Conservation (phyloP, 2,888 invertebrate species). For the Eremobia ochroleuca region DNA sequence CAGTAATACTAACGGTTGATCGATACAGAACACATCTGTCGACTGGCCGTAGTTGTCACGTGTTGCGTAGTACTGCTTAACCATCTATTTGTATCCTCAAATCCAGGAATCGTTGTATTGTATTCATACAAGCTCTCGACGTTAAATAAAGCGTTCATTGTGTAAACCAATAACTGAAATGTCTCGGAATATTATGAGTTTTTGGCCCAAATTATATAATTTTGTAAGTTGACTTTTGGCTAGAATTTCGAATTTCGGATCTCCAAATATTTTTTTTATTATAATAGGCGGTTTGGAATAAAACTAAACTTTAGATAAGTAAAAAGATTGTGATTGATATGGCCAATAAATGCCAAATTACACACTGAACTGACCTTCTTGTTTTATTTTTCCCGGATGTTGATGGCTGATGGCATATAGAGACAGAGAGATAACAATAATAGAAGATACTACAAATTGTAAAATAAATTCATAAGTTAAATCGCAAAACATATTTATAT, state of each 20-base stretch:
- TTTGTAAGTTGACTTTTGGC: not conserved
- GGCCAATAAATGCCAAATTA: slow-evolving; percentile 76
- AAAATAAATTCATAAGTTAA: too few relatives aligned
- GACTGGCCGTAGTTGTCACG: not conserved
- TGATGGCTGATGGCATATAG: not conserved
- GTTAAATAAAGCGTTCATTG: slow-evolving; percentile 1
- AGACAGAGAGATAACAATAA: too few relatives aligned
- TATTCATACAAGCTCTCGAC: slow-evolving; percentile 5
- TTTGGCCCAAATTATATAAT: not conserved
- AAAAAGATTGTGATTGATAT: slow-evolving; percentile 62
- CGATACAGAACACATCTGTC: not conserved
- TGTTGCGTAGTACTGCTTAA: not conserved
- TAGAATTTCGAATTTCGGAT: slow-evolving; percentile 32
- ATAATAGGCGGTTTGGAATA: slow-evolving; percentile 7
- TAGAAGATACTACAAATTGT: too few relatives aligned
- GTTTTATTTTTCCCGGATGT: slow-evolving; percentile 50
- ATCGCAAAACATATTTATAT: too few relatives aligned
- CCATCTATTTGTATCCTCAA: not conserved
- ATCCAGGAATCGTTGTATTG: not conserved
- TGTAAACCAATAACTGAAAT: not conserved
- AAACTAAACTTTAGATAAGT: not conserved
- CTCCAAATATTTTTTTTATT: slow-evolving; percentile 7
- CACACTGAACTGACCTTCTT: slow-evolving; percentile 66
- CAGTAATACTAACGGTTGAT: not conserved
- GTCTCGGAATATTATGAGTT: not conserved